Evolutionary conservation across 2,888 invertebrate species (phyloP).

Genomic region (Sminthurinus aureus): DNA sequence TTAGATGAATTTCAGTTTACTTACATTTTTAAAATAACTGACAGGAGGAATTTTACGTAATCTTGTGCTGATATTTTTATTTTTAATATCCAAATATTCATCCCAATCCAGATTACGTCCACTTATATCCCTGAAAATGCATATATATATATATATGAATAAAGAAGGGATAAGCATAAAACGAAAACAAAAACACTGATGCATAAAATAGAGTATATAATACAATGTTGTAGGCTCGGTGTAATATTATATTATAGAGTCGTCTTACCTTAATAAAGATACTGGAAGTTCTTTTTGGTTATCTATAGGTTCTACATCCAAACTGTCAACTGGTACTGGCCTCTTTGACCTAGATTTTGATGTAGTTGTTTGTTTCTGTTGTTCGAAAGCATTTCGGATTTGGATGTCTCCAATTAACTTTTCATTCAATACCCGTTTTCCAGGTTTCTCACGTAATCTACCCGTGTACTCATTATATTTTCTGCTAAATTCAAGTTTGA

Average conservation of each 20-base stretch:
- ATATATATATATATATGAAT: too few species aligned
- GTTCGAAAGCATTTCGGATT: neutral
- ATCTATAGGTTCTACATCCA: neutral
- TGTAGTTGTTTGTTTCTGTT: neutral
- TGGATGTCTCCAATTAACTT: neutral
- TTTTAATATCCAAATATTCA: neutral
- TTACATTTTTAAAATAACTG: neutral
- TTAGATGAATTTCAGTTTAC: neutral
- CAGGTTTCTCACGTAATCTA: neutral
- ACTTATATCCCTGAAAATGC: constrained; percentile 31
- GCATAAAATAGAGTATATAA: too few species aligned
- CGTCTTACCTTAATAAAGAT: too few species aligned
- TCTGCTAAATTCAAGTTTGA: neutral
- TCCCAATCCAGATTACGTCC: constrained; percentile 16
- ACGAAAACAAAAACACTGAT: too few species aligned
- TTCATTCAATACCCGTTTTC: neutral
- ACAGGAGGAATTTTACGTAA: neutral
- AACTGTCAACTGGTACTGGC: too few species aligned
- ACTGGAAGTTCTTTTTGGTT: neutral
- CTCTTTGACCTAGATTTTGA: neutral
- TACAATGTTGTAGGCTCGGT: too few species aligned
- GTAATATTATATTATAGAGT: too few species aligned
- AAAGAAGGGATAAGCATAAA: too few species aligned
- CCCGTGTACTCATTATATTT: neutral
- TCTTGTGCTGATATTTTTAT: neutral